These are phyloP conservation scores for Aphis gossypii DNA, from an alignment of 1,140 invertebrate genomes.

Conservation along the genomic window DNA sequence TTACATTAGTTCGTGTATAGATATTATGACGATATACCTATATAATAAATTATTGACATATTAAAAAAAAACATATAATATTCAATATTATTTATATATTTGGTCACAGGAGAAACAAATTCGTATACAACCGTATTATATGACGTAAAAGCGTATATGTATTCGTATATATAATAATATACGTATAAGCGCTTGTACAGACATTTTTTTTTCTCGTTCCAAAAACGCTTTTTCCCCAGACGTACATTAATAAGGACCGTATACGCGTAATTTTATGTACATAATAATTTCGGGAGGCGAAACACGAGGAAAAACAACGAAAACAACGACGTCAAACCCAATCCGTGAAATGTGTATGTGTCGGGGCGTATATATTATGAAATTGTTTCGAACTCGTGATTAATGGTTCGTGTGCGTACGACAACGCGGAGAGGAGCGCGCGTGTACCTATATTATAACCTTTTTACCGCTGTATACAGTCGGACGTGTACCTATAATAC, in stretches of 20 bases:
- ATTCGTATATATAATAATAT: not conserved
- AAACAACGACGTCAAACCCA: not conserved
- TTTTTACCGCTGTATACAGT: too few species aligned
- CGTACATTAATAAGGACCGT: slow-evolving; percentile 1
- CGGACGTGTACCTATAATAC: too few species aligned
- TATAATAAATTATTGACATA: too few species aligned
- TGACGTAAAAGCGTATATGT: not conserved
- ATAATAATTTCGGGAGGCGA: slow-evolving; percentile 19
- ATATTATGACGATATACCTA: too few species aligned
- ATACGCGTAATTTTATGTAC: slow-evolving; percentile 36
- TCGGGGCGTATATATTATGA: slow-evolving; percentile 16
- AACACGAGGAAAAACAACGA: not conserved
- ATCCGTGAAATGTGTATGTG: not conserved
- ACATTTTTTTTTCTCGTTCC: not conserved
- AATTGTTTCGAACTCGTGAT: slow-evolving; percentile 30
- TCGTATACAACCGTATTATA: not conserved
- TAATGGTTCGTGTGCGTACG: not conserved
- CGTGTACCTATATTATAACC: not conserved
- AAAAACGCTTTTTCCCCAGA: slow-evolving; percentile 22
- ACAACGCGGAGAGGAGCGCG: not conserved
- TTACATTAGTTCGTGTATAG: too few species aligned
- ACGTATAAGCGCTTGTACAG: too few species aligned
- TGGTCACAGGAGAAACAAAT: not conserved
- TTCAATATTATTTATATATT: not conserved
- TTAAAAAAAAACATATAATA: too few species aligned